Conservation (phyloP, 2,113 vertebrate genomes). For the Perccottus glenii region DNA sequence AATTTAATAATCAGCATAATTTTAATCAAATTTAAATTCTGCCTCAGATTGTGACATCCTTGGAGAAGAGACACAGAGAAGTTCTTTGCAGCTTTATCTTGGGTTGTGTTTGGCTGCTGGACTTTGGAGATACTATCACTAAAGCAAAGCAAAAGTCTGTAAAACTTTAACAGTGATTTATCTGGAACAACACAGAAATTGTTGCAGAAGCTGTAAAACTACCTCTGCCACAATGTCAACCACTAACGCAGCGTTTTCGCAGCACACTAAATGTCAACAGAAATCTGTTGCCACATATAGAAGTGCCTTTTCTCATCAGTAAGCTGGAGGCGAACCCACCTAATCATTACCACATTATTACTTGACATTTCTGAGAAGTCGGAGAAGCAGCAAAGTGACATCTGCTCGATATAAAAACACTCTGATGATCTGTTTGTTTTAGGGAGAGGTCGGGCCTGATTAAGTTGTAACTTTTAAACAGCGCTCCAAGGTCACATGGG, state of each 20-base stretch:
- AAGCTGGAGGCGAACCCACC: constrained; percentile 18
- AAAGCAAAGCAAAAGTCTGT: no score
- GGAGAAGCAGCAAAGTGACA: constrained; percentile 18
- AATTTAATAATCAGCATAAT: no score
- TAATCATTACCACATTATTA: constrained; percentile 49
- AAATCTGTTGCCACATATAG: constrained; percentile 24
- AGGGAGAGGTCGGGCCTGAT: constrained; percentile 8
- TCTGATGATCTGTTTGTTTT: constrained; percentile 22
- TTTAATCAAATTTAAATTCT: no score
- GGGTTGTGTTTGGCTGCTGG: no score
- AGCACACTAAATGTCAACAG: constrained; percentile 43
- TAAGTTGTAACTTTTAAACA: constrained; percentile 10
- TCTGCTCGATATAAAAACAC: constrained; percentile 30
- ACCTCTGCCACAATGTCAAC: constrained; percentile 6
- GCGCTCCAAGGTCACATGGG: neutral
- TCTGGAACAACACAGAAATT: neutral
- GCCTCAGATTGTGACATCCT: no score
- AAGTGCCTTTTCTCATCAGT: constrained; percentile 23
- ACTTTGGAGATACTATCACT: no score
- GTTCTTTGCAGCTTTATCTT: no score
- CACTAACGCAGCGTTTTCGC: neutral
- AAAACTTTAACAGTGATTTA: no score
- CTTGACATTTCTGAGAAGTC: constrained; percentile 49
- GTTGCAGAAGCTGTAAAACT: neutral
- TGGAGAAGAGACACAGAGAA: no score